phyloP scores from a whole-genome alignment of 2,113 vertebrate species.

The Callaeas wilsoni region DNA sequence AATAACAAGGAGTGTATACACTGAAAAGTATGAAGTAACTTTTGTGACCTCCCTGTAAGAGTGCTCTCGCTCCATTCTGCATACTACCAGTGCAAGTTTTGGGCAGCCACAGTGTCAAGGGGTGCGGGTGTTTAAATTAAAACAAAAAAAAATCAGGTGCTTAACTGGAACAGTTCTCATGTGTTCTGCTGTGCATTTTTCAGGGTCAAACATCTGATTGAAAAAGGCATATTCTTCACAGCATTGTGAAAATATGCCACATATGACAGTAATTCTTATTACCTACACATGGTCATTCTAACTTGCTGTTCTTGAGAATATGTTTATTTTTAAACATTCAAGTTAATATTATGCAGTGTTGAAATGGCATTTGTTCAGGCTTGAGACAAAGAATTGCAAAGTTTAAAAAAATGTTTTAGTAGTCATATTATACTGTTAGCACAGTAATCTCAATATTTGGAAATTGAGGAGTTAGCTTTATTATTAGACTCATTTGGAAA shows the following conservation, averaged over 20 bases:
- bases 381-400: not conserved
- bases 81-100: not conserved
- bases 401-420: not conserved
- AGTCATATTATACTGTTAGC: not conserved
- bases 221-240: not conserved
- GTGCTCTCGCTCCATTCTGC: not conserved
- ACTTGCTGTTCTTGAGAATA: not conserved
- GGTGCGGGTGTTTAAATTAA: not conserved
- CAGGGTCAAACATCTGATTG: not conserved
- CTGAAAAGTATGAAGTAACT: not conserved
- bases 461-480: not conserved
- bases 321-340: not conserved
- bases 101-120: too few relatives aligned
- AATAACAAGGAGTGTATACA: not conserved
- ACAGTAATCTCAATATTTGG: not conserved
- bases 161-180: not conserved
- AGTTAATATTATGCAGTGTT: not conserved
- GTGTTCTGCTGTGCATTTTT: not conserved
- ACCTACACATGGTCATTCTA: not conserved
- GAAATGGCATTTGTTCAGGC: not conserved
- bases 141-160: not conserved
- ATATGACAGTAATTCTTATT: not conserved
- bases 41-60: not conserved
- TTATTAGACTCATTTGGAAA: not conserved
- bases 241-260: not conserved